Evolutionary conservation across 2,113 vertebrate genomes (phyloP).

Genomic region (Colaptes auratus): DNA sequence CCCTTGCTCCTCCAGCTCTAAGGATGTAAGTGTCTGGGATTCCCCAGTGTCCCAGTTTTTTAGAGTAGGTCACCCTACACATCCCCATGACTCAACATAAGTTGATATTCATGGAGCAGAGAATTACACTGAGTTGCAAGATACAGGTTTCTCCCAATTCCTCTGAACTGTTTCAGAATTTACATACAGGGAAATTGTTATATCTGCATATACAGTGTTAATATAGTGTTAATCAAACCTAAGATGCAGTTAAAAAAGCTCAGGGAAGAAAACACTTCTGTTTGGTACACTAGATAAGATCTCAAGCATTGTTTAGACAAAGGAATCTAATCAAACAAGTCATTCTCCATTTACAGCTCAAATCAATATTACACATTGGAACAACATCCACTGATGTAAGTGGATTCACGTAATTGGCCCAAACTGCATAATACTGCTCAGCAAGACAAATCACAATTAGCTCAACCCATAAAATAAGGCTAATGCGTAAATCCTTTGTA

Average conservation of each 20-base stretch:
- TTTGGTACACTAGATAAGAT: constrained; percentile 33
- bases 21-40: constrained; percentile 6
- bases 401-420: constrained; percentile 69
- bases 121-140: not conserved
- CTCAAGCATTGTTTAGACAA: constrained; percentile 21
- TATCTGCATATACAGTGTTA: not conserved
- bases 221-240: not conserved
- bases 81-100: not conserved
- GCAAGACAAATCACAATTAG: constrained; percentile 74
- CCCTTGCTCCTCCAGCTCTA: not conserved
- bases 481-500: constrained; percentile 71
- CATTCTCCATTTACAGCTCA: constrained; percentile 52
- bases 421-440: constrained; percentile 63
- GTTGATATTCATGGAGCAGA: not conserved
- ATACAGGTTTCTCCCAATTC: not conserved
- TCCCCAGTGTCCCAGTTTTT: constrained; percentile 22
- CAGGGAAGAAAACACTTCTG: not conserved
- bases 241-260: not conserved
- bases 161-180: not conserved
- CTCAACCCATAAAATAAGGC: constrained; percentile 65
- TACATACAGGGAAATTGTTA: not conserved
- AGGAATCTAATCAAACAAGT: constrained; percentile 59
- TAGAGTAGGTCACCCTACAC: not conserved
- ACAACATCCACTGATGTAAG: constrained; percentile 55
- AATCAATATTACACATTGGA: constrained; percentile 66